Percentiles rank a stretch among this genome's conserved stretches.
phyloP scores from a whole-genome alignment of 2,888 invertebrate species.

The Hydrotaea diabolus region DNA sequence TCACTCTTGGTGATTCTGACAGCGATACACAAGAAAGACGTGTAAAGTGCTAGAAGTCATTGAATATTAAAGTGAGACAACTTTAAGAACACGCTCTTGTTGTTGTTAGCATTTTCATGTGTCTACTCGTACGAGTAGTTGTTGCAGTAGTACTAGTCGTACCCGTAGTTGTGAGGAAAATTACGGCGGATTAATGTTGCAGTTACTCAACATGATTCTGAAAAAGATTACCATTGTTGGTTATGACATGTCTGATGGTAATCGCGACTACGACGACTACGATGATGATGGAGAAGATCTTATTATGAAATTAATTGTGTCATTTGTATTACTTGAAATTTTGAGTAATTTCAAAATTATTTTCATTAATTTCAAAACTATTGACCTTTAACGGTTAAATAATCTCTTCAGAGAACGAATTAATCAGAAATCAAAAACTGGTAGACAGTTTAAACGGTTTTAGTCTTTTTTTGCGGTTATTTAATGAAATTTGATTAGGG shows the following conservation, averaged over 20 bases:
- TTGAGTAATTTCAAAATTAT: slow-evolving; percentile 5
- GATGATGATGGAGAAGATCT: slow-evolving; percentile 19
- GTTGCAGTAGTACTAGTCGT: too few species aligned
- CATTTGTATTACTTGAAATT: slow-evolving; percentile 23
- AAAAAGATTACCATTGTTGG: background rate
- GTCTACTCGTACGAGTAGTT: too few species aligned
- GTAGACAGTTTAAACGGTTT: slow-evolving; percentile 14
- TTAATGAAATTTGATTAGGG: too few species aligned
- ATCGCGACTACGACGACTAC: background rate
- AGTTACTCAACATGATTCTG: slow-evolving; percentile 6
- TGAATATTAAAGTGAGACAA: background rate
- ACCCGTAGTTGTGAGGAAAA: too few species aligned
- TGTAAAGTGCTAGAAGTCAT: background rate
- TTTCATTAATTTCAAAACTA: slow-evolving; percentile 19
- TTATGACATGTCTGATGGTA: background rate
- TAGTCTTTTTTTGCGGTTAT: too few species aligned
- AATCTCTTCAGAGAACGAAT: slow-evolving; percentile 12
- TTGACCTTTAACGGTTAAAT: slow-evolving; percentile 32
- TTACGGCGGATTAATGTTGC: background rate
- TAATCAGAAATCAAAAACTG: slow-evolving; percentile 10
- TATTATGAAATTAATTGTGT: slow-evolving; percentile 24
- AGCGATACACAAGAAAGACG: background rate
- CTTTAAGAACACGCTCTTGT: background rate
- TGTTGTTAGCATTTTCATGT: background rate
- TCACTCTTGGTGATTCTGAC: background rate